Evolutionary conservation across 2,888 invertebrate genomes (phyloP).

Genomic region (Cloeon dipterum): DNA sequence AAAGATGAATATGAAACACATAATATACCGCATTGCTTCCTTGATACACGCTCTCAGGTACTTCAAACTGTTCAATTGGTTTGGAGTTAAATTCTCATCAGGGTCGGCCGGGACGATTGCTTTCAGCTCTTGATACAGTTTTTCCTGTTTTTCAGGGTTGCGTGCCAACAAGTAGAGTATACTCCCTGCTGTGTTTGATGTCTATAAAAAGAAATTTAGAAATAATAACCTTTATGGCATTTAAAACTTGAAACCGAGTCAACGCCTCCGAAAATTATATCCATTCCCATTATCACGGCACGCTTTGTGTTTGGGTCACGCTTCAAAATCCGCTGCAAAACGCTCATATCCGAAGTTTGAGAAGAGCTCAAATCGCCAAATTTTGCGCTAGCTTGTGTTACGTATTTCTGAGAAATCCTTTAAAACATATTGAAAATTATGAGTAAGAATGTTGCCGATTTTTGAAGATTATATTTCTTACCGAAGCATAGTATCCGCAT

Average conservation of each 20-base stretch:
- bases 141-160: constrained; percentile 10
- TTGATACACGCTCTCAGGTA: constrained; percentile 10
- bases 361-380: too few relatives aligned
- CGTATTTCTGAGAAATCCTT: too few relatives aligned
- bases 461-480: too few relatives aligned
- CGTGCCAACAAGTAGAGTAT: constrained; percentile 11
- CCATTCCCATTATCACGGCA: constrained; percentile 40
- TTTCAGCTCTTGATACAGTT: constrained; percentile 11
- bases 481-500: constrained; percentile 19
- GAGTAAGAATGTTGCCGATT: too few relatives aligned
- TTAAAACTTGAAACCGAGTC: too few relatives aligned
- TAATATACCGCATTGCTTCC: neutral
- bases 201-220: too few relatives aligned
- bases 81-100: constrained; percentile 8
- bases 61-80: constrained; percentile 8
- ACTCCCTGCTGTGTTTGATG: constrained; percentile 10
- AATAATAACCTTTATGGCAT: too few relatives aligned
- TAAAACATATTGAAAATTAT: too few relatives aligned
- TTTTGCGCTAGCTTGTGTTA: too few relatives aligned
- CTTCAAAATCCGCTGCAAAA: constrained; percentile 34
- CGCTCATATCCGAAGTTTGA: too few relatives aligned
- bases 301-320: constrained; percentile 17
- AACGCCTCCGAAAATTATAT: constrained; percentile 43
- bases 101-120: constrained; percentile 9
- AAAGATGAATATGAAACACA: too few relatives aligned